phyloP scores from a whole-genome alignment of 2,113 vertebrate genomes.

The Heterocephalus glaber region DNA sequence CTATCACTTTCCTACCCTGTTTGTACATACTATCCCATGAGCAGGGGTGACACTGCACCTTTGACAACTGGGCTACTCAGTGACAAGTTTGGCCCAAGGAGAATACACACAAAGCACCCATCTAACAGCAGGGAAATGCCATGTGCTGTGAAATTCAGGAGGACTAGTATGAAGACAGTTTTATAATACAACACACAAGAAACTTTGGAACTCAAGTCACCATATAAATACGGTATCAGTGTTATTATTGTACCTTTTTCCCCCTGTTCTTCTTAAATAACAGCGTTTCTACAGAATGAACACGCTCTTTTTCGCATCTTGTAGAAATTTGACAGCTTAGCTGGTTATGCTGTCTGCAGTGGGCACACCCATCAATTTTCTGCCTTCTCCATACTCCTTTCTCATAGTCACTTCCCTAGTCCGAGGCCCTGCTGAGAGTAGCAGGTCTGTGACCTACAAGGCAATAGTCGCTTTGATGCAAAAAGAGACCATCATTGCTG shows the following conservation, averaged over 20 bases:
- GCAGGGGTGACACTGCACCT: neutral
- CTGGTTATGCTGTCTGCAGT: neutral
- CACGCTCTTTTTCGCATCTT: neutral
- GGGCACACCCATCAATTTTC: neutral
- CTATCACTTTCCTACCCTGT: neutral
- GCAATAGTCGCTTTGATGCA: neutral
- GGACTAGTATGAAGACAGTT: neutral
- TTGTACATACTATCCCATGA: too few species aligned
- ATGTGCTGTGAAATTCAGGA: neutral
- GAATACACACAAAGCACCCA: neutral
- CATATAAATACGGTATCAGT: neutral
- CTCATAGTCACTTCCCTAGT: neutral
- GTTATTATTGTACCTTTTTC: neutral
- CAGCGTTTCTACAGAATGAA: neutral
- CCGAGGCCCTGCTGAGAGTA: neutral
- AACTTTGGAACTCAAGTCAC: neutral
- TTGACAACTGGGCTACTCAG: neutral
- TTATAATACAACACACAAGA: neutral
- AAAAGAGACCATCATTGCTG: accelerated
- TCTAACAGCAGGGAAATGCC: neutral
- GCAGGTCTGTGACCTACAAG: accelerated
- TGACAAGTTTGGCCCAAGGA: neutral
- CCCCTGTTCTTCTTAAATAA: neutral
- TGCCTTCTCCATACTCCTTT: neutral
- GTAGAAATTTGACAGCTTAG: neutral